A percentile compares a stretch with the other conserved stretches of the same genome.
Evolutionary conservation across 1,140 invertebrate genomes (phyloP).

Genomic region (Nasonia longicornis): DNA sequence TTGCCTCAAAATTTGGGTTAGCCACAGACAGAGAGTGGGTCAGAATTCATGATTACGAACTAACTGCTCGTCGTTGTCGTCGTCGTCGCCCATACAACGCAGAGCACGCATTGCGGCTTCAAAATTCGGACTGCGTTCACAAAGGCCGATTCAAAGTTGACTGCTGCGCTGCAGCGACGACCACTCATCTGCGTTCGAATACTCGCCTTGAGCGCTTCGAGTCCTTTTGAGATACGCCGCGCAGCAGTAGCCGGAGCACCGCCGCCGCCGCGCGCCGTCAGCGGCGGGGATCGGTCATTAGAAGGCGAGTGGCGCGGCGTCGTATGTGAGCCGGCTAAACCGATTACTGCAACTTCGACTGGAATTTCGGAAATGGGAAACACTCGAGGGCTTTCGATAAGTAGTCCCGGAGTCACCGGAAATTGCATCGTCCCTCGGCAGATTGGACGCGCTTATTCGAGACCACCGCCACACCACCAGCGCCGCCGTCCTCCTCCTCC

Average conservation of each 20-base stretch:
- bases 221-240: constrained; percentile 9
- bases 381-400: constrained; percentile 28
- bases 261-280: not conserved
- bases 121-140: not conserved
- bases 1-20: too few relatives aligned
- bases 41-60: too few relatives aligned
- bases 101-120: not conserved
- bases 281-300: constrained; percentile 15
- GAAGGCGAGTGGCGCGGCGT: not conserved
- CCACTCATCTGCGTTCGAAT: not conserved
- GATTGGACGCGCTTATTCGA: constrained; percentile 25
- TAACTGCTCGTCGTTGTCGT: too few relatives aligned
- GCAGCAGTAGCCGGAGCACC: not conserved
- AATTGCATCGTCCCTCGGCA: constrained; percentile 32
- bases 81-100: too few relatives aligned
- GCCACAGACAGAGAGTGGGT: too few relatives aligned
- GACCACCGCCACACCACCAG: not conserved
- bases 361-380: constrained; percentile 31
- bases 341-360: constrained; percentile 20
- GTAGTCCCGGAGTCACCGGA: constrained; percentile 30
- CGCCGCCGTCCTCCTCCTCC: not conserved
- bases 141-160: not conserved
- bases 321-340: constrained; percentile 23
- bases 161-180: not conserved
- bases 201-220: not conserved